Conservation (phyloP, 2,888 invertebrate species). For the Rhingia rostrata region DNA sequence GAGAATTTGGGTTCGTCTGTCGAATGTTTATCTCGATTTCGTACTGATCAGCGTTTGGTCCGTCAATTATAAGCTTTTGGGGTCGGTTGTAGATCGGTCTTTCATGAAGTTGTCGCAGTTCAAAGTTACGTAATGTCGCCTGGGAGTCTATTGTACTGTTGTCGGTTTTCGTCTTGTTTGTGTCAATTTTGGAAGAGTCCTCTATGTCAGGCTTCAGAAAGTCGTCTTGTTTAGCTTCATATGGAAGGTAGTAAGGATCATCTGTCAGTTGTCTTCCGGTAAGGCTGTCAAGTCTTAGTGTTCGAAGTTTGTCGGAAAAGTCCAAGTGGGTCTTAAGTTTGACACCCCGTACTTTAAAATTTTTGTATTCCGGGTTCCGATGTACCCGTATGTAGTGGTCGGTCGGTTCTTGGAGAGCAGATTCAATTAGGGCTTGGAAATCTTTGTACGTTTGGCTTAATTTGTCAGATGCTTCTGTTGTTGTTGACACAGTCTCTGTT, state of each 20-base stretch:
- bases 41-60: conserved; percentile 80
- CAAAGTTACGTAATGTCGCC: conserved; percentile 76
- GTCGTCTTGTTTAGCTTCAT: background rate
- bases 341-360: conserved; percentile 28
- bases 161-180: background rate
- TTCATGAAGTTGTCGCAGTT: conserved; percentile 79
- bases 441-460: conserved; percentile 40
- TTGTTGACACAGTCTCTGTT: background rate
- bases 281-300: conserved; percentile 22
- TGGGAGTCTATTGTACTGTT: conserved; percentile 27
- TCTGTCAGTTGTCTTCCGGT: conserved; percentile 15
- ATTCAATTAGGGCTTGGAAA: conserved; percentile 57
- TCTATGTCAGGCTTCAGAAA: conserved; percentile 54
- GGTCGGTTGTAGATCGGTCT: conserved; percentile 78
- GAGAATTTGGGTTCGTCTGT: conserved; percentile 79
- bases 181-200: conserved; percentile 23
- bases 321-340: conserved; percentile 36
- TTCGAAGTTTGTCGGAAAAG: conserved; percentile 59
- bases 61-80: conserved; percentile 80
- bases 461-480: conserved; percentile 11
- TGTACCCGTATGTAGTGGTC: conserved; percentile 57
- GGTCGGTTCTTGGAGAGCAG: conserved; percentile 50
- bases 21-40: conserved; percentile 83
- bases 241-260: background rate
- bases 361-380: conserved; percentile 8